Evolutionary conservation across 2,113 vertebrate genomes (phyloP).

Genomic region (Proterorhinus semilunaris): DNA sequence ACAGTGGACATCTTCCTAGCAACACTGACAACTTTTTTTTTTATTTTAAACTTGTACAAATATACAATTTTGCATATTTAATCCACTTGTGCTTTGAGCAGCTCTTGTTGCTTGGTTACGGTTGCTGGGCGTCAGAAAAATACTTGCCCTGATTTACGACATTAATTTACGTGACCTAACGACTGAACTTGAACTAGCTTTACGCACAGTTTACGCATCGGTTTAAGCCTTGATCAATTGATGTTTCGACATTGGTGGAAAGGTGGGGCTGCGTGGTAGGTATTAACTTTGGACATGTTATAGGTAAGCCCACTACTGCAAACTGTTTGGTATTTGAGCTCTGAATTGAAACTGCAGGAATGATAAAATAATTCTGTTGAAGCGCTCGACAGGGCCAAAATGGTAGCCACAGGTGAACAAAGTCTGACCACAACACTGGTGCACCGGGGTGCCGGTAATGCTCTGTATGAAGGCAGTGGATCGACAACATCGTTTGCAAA

Average conservation of each 20-base stretch:
- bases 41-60: too few relatives aligned
- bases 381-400: neutral
- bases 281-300: neutral
- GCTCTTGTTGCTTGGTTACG: conserved; percentile 1
- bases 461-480: neutral
- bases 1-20: too few relatives aligned
- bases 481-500: neutral
- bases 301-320: too few relatives aligned
- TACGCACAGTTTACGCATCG: neutral
- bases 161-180: neutral
- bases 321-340: too few relatives aligned
- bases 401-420: conserved; percentile 5
- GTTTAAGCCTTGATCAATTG: neutral
- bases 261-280: neutral
- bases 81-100: too few relatives aligned
- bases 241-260: neutral
- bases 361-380: neutral
- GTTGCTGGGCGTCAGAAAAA: neutral
- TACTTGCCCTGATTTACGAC: neutral
- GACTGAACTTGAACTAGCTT: neutral
- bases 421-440: neutral
- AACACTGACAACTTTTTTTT: too few relatives aligned
- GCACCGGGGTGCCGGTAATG: neutral
- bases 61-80: too few relatives aligned
- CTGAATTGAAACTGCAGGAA: too few relatives aligned